Conservation (phyloP, 2,888 invertebrate genomes). For the Falcaria lacertinaria region DNA sequence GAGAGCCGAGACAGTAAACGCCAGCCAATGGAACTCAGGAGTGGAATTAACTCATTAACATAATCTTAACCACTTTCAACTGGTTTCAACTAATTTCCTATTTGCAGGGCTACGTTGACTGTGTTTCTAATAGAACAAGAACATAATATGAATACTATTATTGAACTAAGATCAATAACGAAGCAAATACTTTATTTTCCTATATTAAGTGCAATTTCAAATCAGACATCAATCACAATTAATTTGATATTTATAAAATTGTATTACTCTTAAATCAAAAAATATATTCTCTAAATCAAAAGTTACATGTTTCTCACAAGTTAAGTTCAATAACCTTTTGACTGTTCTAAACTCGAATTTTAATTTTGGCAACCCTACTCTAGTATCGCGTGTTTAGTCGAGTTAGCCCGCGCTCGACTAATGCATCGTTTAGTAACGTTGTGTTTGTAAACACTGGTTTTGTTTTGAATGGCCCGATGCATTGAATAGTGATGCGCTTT, state of each 20-base stretch:
- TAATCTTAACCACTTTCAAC: conserved; percentile 49
- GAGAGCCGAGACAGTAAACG: conserved; percentile 1
- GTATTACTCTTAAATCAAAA: no score
- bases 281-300: no score
- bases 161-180: neutral
- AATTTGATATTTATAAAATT: no score
- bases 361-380: conserved; percentile 1
- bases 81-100: conserved; percentile 44
- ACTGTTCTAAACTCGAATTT: neutral
- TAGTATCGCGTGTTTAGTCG: conserved; percentile 30
- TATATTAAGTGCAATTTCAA: no score
- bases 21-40: conserved; percentile 25
- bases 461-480: conserved; percentile 20
- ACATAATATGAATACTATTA: neutral
- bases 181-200: neutral
- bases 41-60: conserved; percentile 36
- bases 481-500: conserved; percentile 10
- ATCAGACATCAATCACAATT: no score
- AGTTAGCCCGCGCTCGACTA: conserved; percentile 17
- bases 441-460: conserved; percentile 31
- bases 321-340: neutral
- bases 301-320: neutral
- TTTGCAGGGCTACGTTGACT: conserved; percentile 15
- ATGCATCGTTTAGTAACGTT: conserved; percentile 15
- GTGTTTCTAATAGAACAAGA: conserved; percentile 6